Percentiles rank a stretch among this genome's conserved stretches.
Evolutionary conservation across 2,888 invertebrate genomes (phyloP).

Genomic region (Oxyteleia sp.): DNA sequence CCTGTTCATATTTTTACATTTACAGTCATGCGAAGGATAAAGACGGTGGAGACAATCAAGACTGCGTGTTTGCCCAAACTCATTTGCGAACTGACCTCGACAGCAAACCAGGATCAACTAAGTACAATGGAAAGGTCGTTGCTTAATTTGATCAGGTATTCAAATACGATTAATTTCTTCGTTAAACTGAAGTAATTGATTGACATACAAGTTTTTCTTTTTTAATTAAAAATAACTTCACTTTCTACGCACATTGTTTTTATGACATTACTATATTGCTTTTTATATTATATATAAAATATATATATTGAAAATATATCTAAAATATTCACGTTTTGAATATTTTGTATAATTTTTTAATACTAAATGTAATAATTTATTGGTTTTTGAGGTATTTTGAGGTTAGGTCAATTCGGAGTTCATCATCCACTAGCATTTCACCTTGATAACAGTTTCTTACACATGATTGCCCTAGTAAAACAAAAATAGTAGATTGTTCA

Average conservation of each 20-base stretch:
- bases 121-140: conserved; percentile 90
- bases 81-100: conserved; percentile 90
- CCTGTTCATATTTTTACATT: conserved; percentile 62
- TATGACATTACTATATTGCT: not conserved
- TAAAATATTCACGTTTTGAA: too few species aligned
- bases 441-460: too few species aligned
- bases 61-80: conserved; percentile 90
- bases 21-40: conserved; percentile 87
- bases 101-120: conserved; percentile 89
- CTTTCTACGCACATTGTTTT: conserved; percentile 18
- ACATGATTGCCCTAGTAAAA: too few species aligned
- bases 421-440: too few species aligned
- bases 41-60: conserved; percentile 89
- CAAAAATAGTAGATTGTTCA: too few species aligned
- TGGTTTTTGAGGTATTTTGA: too few species aligned
- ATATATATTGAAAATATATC: too few species aligned
- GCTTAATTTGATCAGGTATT: conserved; percentile 89
- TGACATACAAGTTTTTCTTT: conserved; percentile 3
- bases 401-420: too few species aligned
- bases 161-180: conserved; percentile 50
- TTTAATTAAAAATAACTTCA: conserved; percentile 8
- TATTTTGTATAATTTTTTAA: too few species aligned
- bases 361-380: too few species aligned
- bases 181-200: conserved; percentile 29
- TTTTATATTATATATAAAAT: too few species aligned